A percentile compares a stretch with the other conserved stretches of the same genome.
These are phyloP conservation scores for Gymnocheta viridis DNA, from an alignment of 2,888 invertebrate genomes.

Conservation along the genomic window DNA sequence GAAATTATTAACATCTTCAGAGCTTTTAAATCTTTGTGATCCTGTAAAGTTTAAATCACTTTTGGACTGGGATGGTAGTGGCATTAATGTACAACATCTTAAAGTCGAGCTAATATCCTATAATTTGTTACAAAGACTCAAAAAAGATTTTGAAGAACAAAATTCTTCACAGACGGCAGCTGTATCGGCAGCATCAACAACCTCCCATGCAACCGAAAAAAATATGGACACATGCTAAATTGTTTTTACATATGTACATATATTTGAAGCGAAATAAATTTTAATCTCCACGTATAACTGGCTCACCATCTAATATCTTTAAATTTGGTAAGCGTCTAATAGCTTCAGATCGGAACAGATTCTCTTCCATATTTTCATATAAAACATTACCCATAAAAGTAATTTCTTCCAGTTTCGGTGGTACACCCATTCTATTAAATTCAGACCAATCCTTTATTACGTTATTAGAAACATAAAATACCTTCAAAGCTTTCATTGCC, in stretches of 20 bases:
- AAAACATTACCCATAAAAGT: slow-evolving; percentile 92
- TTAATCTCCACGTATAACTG: slow-evolving; percentile 79
- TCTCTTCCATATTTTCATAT: slow-evolving; percentile 87
- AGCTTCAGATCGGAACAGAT: slow-evolving; percentile 88
- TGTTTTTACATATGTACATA: background rate
- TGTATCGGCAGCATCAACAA: background rate
- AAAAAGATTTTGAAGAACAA: slow-evolving; percentile 64
- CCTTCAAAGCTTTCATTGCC: slow-evolving; percentile 90
- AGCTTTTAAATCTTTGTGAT: slow-evolving; percentile 79
- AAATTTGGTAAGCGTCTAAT: slow-evolving; percentile 88
- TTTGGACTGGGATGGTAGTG: slow-evolving; percentile 81
- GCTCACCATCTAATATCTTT: slow-evolving; percentile 91
- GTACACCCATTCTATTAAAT: slow-evolving; percentile 90
- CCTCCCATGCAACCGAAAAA: background rate
- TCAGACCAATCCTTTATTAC: slow-evolving; percentile 95
- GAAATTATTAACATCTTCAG: slow-evolving; percentile 67
- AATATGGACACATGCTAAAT: slow-evolving; percentile 72
- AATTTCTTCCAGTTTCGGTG: slow-evolving; percentile 89
- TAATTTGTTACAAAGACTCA: slow-evolving; percentile 76
- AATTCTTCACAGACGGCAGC: background rate
- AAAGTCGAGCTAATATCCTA: slow-evolving; percentile 80
- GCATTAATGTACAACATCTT: slow-evolving; percentile 81
- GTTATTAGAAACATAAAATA: slow-evolving; percentile 92
- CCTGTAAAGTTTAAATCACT: slow-evolving; percentile 77
- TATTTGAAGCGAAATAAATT: slow-evolving; percentile 24